Percentiles rank a stretch among this genome's conserved stretches.
Evolutionary conservation across 2,797 vertebrate species (phyloP).

Genomic region (Brotula barbata): DNA sequence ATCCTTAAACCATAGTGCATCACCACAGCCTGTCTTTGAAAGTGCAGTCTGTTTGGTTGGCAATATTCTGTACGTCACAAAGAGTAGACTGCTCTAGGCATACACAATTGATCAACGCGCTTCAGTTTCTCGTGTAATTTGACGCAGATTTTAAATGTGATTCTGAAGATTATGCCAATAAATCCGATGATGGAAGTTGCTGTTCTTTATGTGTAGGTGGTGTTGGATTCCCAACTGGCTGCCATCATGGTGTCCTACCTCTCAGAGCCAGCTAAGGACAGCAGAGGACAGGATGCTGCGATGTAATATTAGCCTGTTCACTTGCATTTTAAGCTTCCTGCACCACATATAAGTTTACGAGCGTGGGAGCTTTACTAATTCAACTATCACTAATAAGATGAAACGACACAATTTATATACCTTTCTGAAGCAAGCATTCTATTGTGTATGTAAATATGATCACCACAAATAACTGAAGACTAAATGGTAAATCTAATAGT

Average conservation of each 20-base stretch:
- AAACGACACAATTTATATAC: not conserved
- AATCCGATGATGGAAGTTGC: not conserved
- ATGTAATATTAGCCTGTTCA: constrained; percentile 77
- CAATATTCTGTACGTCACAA: not conserved
- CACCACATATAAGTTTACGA: not conserved
- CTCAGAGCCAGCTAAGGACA: constrained; percentile 83
- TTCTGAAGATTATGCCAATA: too few relatives aligned
- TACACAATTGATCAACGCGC: not conserved
- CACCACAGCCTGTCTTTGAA: not conserved
- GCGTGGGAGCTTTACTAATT: not conserved
- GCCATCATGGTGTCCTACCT: constrained; percentile 94
- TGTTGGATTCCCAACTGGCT: constrained; percentile 91
- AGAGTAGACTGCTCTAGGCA: not conserved
- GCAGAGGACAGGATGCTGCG: constrained; percentile 92
- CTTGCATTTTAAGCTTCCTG: not conserved
- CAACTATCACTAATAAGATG: too few relatives aligned
- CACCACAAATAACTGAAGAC: too few relatives aligned
- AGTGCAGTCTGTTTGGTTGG: too few relatives aligned
- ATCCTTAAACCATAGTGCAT: not conserved
- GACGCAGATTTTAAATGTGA: not conserved
- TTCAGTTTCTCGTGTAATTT: too few relatives aligned
- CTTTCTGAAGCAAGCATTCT: not conserved
- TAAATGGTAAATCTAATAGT: not conserved
- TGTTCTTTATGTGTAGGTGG: constrained; percentile 75
- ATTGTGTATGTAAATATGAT: not conserved